Evolutionary conservation across 2,113 vertebrate species (phyloP).

Genomic region (Eublepharis macularius): DNA sequence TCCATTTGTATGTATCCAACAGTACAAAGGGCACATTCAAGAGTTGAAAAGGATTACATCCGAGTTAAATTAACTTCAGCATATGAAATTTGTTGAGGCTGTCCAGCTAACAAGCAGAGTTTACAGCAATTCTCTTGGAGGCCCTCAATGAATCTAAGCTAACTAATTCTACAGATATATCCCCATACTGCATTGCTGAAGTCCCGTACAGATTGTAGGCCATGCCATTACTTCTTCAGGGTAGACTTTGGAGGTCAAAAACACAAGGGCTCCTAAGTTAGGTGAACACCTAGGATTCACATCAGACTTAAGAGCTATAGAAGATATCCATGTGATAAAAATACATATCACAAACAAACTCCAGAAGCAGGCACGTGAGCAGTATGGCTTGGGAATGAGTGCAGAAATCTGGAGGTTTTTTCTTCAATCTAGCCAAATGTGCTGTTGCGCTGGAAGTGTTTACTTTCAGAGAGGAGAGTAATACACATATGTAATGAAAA

Average conservation of each 20-base stretch:
- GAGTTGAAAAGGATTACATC: background rate
- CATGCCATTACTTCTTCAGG: background rate
- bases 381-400: too few relatives aligned
- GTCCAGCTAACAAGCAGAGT: background rate
- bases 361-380: too few relatives aligned
- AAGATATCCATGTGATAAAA: too few relatives aligned
- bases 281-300: too few relatives aligned
- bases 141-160: background rate
- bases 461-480: too few relatives aligned
- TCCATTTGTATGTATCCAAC: too few relatives aligned
- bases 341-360: too few relatives aligned
- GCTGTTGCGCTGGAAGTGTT: too few relatives aligned
- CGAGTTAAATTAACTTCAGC: background rate
- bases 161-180: background rate
- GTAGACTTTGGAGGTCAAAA: background rate
- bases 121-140: background rate
- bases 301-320: too few relatives aligned
- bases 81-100: background rate
- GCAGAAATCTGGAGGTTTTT: too few relatives aligned
- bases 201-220: background rate
- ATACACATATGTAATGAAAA: too few relatives aligned
- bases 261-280: background rate
- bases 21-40: background rate
- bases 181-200: background rate
- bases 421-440: too few relatives aligned